Evolutionary conservation across 2,888 invertebrate genomes (phyloP).

Genomic region (Epirrhoe alternata): DNA sequence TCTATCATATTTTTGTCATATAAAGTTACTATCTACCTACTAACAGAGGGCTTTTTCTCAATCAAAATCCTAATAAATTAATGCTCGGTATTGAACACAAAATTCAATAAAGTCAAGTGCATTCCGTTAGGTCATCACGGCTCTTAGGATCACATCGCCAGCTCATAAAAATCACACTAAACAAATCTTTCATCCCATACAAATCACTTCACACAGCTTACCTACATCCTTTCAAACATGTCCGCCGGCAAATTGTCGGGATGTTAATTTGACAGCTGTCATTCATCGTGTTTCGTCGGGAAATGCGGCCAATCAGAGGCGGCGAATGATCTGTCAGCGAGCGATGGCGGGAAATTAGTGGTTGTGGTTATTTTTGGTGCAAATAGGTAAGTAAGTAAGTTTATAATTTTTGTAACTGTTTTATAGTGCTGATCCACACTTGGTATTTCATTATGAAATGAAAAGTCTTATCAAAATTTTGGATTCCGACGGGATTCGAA

Average conservation of each 20-base stretch:
- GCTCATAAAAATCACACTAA: neutral
- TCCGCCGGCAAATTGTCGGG: conserved; percentile 68
- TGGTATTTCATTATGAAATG: no score
- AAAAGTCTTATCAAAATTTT: no score
- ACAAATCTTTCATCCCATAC: conserved; percentile 30
- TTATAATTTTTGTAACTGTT: neutral
- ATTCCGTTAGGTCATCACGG: neutral
- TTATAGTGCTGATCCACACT: no score
- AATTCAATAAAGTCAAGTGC: neutral
- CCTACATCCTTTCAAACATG: conserved; percentile 52
- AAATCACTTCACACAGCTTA: conserved; percentile 31
- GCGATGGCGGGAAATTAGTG: neutral
- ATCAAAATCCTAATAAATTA: no score
- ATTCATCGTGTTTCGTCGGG: conserved; percentile 68
- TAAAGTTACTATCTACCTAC: no score
- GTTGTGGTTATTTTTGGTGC: neutral
- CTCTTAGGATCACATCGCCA: neutral
- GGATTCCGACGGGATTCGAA: no score
- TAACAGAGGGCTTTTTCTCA: no score
- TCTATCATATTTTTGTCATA: no score
- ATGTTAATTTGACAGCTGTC: conserved; percentile 74
- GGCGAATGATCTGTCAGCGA: conserved; percentile 63
- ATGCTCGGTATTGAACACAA: no score
- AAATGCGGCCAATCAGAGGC: conserved; percentile 73
- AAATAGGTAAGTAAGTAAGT: neutral